phyloP scores from a whole-genome alignment of 2,113 vertebrate species.

The Leptodactylus fuscus region DNA sequence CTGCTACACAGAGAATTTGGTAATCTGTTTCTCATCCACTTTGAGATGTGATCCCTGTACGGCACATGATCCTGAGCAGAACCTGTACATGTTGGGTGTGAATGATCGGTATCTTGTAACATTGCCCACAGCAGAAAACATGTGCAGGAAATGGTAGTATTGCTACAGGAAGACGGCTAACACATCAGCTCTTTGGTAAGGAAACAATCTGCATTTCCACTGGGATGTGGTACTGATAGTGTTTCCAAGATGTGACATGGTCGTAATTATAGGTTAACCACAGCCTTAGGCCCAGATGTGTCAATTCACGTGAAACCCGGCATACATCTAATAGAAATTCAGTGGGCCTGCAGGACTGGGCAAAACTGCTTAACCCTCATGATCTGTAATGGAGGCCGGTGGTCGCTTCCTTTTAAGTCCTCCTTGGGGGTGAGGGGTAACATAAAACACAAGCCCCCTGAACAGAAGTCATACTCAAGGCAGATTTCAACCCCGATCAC shows the following conservation, averaged over 20 bases:
- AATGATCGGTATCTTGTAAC: constrained; percentile 66
- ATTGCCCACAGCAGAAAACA: constrained; percentile 83
- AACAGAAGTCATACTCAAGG: background rate
- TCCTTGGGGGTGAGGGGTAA: constrained; percentile 52
- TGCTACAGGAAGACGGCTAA: constrained; percentile 93
- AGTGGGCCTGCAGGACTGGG: constrained; percentile 71
- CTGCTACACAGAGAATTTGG: constrained; percentile 37
- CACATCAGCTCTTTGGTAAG: constrained; percentile 76
- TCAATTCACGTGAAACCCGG: constrained; percentile 81
- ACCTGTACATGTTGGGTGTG: constrained; percentile 45
- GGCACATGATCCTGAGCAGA: constrained; percentile 47
- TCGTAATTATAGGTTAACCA: constrained; percentile 96
- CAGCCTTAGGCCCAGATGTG: constrained; percentile 85
- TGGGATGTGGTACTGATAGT: constrained; percentile 84
- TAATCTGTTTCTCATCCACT: constrained; percentile 62
- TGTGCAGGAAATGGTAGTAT: constrained; percentile 88
- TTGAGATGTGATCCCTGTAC: constrained; percentile 56
- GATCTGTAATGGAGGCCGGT: background rate
- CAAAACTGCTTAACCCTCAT: constrained; percentile 37
- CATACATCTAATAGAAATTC: constrained; percentile 74
- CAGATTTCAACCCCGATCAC: background rate
- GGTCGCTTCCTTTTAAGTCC: constrained; percentile 16
- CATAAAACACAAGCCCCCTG: constrained; percentile 14
- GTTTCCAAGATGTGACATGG: constrained; percentile 88
- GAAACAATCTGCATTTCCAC: constrained; percentile 82